These are phyloP conservation scores for Globicephala melas DNA, from an alignment of 2,113 vertebrate species.

Conservation along the genomic window DNA sequence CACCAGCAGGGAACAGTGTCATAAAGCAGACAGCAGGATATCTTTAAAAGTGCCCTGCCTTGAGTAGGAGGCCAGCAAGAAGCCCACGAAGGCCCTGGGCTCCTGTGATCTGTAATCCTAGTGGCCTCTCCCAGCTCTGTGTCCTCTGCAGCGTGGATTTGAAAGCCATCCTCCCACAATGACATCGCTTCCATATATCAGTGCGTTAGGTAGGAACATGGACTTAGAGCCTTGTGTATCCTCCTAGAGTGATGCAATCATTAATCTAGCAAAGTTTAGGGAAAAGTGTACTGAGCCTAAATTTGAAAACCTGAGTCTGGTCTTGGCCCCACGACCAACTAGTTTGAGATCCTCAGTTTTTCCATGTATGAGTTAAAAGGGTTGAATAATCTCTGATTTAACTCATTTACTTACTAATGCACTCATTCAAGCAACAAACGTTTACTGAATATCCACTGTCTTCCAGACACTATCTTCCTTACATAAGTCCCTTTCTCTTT, in stretches of 20 bases:
- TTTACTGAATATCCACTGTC: neutral
- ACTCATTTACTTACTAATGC: neutral
- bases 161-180: neutral
- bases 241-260: neutral
- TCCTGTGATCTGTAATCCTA: neutral
- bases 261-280: neutral
- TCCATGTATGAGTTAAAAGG: neutral
- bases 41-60: neutral
- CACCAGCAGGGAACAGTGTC: neutral
- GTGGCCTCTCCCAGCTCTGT: neutral
- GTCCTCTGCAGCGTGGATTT: neutral
- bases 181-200: no score
- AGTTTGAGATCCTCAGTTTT: neutral
- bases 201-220: neutral
- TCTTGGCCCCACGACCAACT: neutral
- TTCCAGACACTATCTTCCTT: neutral
- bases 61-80: neutral
- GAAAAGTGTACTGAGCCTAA: neutral
- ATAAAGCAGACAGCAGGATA: neutral
- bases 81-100: neutral
- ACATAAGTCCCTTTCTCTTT: neutral
- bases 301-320: neutral
- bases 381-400: neutral
- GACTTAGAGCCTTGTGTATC: neutral
- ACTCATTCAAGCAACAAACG: neutral